Evolutionary conservation across 2,113 vertebrate species (phyloP).

Genomic region (Grammomys dolichurus): DNA sequence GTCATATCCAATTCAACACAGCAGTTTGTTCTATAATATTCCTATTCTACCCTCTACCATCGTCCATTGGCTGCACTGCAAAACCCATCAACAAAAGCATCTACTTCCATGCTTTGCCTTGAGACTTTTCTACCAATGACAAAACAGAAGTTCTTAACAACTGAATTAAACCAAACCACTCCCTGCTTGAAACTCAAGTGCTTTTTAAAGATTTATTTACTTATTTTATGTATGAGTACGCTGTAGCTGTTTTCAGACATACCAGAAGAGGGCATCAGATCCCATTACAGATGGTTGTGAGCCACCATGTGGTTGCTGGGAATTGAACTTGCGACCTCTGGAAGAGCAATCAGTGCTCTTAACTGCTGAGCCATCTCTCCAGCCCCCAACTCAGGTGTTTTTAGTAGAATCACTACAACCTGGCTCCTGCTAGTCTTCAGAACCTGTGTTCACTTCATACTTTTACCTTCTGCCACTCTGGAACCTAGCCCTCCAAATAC

Average conservation of each 20-base stretch:
- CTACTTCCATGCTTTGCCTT: neutral
- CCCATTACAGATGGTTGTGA: no score
- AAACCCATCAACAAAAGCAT: constrained; percentile 12
- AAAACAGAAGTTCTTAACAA: neutral
- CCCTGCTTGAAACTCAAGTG: neutral
- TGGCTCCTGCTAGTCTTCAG: neutral
- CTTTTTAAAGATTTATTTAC: neutral
- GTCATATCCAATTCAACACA: neutral
- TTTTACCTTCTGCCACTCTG: neutral
- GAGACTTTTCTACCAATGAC: neutral
- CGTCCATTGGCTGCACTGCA: neutral
- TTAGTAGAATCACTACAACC: neutral
- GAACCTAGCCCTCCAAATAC: neutral
- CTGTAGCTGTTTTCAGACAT: no score
- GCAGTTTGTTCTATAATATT: neutral
- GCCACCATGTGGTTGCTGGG: no score
- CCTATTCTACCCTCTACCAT: neutral
- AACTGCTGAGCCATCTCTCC: no score
- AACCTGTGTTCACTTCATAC: neutral
- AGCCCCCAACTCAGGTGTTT: no score
- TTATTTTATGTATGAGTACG: no score
- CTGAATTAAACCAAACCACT: neutral
- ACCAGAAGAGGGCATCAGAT: no score
- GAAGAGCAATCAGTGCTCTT: no score
- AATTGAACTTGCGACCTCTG: no score